Evolutionary conservation across 2,888 invertebrate species (phyloP).

Genomic region (Gonocerus acuteangulatus): DNA sequence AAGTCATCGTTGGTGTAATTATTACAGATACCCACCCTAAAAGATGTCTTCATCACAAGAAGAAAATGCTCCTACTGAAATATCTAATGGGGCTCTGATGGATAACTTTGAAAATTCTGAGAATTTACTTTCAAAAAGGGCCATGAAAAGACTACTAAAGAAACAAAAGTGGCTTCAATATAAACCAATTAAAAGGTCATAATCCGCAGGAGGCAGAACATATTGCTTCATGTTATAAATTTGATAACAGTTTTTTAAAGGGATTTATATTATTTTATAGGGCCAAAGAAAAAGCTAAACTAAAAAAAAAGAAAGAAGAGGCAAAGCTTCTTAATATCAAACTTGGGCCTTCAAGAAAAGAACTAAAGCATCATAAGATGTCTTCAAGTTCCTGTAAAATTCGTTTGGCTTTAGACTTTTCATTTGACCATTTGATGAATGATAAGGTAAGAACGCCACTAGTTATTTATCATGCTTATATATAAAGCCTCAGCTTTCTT

Average conservation of each 20-base stretch:
- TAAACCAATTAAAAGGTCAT: slow-evolving; percentile 58
- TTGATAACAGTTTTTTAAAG: no score
- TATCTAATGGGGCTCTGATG: no score
- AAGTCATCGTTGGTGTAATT: no score
- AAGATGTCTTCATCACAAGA: no score
- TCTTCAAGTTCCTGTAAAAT: slow-evolving; percentile 60
- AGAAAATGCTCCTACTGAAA: no score
- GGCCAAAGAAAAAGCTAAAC: slow-evolving; percentile 60
- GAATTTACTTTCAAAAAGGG: slow-evolving; percentile 47
- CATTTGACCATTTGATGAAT: slow-evolving; percentile 83
- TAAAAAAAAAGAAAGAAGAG: slow-evolving; percentile 60
- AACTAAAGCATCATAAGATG: slow-evolving; percentile 65
- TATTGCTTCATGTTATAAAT: not conserved
- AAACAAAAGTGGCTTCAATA: slow-evolving; percentile 64
- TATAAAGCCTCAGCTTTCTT: no score
- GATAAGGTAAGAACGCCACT: slow-evolving; percentile 38
- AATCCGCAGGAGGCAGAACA: not conserved
- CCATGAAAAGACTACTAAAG: slow-evolving; percentile 60
- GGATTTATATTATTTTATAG: slow-evolving; percentile 39
- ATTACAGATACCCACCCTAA: no score
- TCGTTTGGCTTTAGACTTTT: slow-evolving; percentile 76
- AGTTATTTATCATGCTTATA: no score
- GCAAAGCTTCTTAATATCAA: slow-evolving; percentile 64
- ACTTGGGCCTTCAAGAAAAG: slow-evolving; percentile 70
- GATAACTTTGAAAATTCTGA: no score